These are phyloP conservation scores for Zaprionus capensis DNA, from an alignment of 1,140 invertebrate species.

Conservation along the genomic window DNA sequence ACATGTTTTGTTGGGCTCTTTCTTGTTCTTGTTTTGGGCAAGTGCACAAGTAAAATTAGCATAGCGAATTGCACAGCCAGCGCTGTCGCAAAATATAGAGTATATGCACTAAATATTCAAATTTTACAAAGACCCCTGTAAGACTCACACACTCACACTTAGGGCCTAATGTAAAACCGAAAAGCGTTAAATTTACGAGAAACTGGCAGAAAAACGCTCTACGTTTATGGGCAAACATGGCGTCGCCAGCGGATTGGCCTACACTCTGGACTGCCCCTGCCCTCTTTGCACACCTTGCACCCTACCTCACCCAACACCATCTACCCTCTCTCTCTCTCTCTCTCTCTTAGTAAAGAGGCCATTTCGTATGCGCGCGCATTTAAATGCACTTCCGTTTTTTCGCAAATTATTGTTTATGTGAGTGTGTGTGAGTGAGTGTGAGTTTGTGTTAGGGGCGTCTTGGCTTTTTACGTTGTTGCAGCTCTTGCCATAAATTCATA, in stretches of 20 bases:
- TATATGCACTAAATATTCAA: slow-evolving; percentile 73
- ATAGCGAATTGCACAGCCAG: slow-evolving; percentile 43
- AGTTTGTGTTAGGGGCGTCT: slow-evolving; percentile 42
- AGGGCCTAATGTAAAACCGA: slow-evolving; percentile 51
- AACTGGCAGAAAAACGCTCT: slow-evolving; percentile 50
- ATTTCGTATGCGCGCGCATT: slow-evolving; percentile 82
- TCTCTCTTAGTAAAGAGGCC: slow-evolving; percentile 22
- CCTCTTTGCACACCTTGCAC: neutral
- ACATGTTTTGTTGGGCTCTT: slow-evolving; percentile 19
- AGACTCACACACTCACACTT: neutral
- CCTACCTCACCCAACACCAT: neutral
- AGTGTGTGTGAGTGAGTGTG: slow-evolving; percentile 24
- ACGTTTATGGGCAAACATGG: slow-evolving; percentile 73
- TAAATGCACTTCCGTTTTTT: slow-evolving; percentile 76
- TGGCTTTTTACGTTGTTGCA: slow-evolving; percentile 53
- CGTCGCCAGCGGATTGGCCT: slow-evolving; percentile 37
- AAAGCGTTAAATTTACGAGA: slow-evolving; percentile 79
- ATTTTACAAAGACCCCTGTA: slow-evolving; percentile 46
- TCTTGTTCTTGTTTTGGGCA: slow-evolving; percentile 27
- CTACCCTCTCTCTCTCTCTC: neutral
- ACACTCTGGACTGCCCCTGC: neutral
- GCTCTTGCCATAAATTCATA: slow-evolving; percentile 74
- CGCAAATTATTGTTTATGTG: slow-evolving; percentile 51
- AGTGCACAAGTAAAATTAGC: slow-evolving; percentile 48
- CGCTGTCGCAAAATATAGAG: slow-evolving; percentile 55